Conservation (phyloP, 2,888 invertebrate genomes). For the Microplitis deprimator region DNA sequence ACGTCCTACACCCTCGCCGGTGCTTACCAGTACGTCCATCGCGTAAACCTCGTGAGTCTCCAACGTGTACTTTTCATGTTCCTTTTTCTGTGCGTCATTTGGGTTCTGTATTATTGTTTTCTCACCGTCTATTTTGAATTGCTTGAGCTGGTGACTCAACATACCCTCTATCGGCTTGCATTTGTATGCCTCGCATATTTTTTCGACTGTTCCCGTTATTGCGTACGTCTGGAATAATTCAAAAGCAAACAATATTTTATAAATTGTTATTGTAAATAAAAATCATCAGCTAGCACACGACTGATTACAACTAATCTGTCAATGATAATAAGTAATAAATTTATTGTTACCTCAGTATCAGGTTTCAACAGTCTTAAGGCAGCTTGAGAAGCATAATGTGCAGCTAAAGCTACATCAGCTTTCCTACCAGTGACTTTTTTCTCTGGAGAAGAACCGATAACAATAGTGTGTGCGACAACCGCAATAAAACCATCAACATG, state of each 20-base stretch:
- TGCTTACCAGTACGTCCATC: conserved; percentile 97
- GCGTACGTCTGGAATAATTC: conserved; percentile 82
- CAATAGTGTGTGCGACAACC: conserved; percentile 95
- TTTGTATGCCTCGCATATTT: conserved; percentile 91
- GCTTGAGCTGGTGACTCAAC: conserved; percentile 95
- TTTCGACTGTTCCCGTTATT: conserved; percentile 93
- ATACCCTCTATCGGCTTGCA: conserved; percentile 99
- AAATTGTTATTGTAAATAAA: conserved; percentile 20
- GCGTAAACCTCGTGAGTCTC: conserved; percentile 98
- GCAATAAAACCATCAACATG: conserved; percentile 99
- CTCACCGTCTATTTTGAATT: conserved; percentile 97
- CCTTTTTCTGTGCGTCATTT: conserved; percentile 95
- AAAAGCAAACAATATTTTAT: conserved; percentile 26
- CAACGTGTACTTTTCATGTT: conserved; percentile 96
- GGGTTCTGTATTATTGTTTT: conserved; percentile 98
- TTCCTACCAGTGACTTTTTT: conserved; percentile 87
- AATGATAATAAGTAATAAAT: not conserved
- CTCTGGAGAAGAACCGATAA: conserved; percentile 84
- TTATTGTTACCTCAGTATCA: conserved; percentile 82
- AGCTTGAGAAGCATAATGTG: conserved; percentile 95
- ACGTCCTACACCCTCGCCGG: conserved; percentile 94
- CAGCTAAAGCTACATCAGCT: conserved; percentile 96
- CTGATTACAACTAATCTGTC: no score
- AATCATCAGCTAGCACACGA: no score
- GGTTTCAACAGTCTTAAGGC: conserved; percentile 93